phyloP scores from a whole-genome alignment of 2,797 vertebrate genomes.

The Channallabes apus region DNA sequence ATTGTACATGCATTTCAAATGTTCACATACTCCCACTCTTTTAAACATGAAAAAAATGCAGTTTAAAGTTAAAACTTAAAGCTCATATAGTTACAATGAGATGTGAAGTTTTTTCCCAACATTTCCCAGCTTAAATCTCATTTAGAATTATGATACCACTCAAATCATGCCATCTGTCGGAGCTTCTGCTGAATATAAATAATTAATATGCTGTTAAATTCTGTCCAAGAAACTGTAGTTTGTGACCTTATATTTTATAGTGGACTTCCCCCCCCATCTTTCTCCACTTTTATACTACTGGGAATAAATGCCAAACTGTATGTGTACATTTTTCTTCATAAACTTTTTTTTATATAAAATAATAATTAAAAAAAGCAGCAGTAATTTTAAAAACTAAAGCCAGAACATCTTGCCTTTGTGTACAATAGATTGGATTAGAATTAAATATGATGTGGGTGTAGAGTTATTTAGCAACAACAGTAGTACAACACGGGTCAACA shows the following conservation, averaged over 20 bases:
- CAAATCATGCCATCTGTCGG: slow-evolving; percentile 49
- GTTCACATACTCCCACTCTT: background rate
- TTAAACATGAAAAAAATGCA: no score
- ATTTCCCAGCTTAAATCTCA: slow-evolving; percentile 36
- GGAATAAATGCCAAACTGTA: slow-evolving; percentile 2
- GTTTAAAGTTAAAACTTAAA: background rate
- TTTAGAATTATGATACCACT: slow-evolving; percentile 47
- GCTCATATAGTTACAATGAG: background rate
- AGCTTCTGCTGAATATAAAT: slow-evolving; percentile 47
- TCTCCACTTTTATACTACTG: background rate
- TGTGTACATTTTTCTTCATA: background rate
- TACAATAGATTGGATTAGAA: no score
- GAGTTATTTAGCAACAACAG: background rate
- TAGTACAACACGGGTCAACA: no score
- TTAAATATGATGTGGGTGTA: no score
- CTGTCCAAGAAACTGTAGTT: slow-evolving; percentile 13
- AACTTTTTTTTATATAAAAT: no score
- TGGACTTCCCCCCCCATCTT: background rate
- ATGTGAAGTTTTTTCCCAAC: background rate
- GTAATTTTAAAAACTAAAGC: background rate
- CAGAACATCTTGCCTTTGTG: no score
- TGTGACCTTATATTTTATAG: slow-evolving; percentile 29
- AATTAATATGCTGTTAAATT: slow-evolving; percentile 32
- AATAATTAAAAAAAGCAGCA: background rate
- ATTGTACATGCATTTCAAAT: background rate